Percentiles rank a stretch among this genome's conserved stretches.
These are phyloP conservation scores for Siphamia tubifer DNA, from an alignment of 2,113 vertebrate genomes.

Conservation along the genomic window DNA sequence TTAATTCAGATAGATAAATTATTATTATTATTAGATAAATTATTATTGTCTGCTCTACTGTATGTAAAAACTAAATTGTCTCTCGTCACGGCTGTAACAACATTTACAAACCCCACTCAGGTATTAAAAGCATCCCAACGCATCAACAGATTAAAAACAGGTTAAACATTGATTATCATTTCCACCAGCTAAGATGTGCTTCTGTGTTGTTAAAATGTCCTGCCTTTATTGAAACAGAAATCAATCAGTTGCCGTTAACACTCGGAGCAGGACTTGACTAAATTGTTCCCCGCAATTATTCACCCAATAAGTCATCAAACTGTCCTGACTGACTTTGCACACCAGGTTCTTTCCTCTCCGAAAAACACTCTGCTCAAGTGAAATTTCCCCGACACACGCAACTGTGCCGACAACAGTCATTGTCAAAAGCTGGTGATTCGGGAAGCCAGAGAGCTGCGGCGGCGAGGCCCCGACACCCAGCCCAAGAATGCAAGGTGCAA, in stretches of 20 bases:
- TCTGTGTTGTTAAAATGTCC: neutral
- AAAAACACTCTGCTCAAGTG: slow-evolving; percentile 1
- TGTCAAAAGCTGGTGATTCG: slow-evolving; percentile 11
- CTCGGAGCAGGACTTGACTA: neutral
- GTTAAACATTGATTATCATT: neutral
- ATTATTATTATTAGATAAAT: no score
- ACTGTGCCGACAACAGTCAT: neutral
- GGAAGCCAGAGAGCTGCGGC: slow-evolving; percentile 10
- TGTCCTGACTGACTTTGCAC: neutral
- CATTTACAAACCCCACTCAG: no score
- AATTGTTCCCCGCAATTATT: neutral
- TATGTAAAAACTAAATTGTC: no score
- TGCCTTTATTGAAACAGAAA: neutral
- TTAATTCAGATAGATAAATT: no score
- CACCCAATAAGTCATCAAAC: neutral
- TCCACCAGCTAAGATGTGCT: neutral
- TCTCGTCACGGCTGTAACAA: no score
- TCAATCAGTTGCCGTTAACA: neutral
- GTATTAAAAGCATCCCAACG: no score
- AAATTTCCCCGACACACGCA: slow-evolving; percentile 38
- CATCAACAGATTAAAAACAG: no score
- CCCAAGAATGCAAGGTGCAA: slow-evolving; percentile 73
- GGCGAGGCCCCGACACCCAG: slow-evolving; percentile 3
- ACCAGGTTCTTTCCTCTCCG: neutral
- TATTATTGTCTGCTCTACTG: no score